A percentile compares a stretch with the other conserved stretches of the same genome.
These are phyloP conservation scores for Nomada flava DNA, from an alignment of 2,888 invertebrate species.

Conservation along the genomic window DNA sequence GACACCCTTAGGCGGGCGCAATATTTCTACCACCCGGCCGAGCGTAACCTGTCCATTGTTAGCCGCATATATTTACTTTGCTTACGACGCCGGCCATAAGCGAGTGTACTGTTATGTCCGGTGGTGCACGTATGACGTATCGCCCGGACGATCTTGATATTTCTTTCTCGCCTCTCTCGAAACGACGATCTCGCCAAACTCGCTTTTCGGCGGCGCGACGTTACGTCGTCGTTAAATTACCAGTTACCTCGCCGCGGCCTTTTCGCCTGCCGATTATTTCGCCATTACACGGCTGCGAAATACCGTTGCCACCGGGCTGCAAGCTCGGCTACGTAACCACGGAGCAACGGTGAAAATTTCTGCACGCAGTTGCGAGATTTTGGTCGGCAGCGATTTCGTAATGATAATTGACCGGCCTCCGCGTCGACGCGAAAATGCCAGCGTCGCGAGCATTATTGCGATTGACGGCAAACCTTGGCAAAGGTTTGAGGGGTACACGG, in stretches of 20 bases:
- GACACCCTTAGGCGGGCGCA: slow-evolving; percentile 13
- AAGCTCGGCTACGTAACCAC: background rate
- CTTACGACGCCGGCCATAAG: slow-evolving; percentile 60
- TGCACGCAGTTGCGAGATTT: too few relatives aligned
- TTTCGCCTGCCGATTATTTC: slow-evolving; percentile 36
- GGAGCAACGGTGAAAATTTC: background rate
- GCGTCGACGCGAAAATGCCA: too few relatives aligned
- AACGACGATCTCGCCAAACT: slow-evolving; percentile 14
- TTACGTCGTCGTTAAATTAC: slow-evolving; percentile 45
- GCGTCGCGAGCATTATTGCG: too few relatives aligned
- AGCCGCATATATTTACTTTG: slow-evolving; percentile 67
- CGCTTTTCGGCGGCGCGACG: slow-evolving; percentile 25
- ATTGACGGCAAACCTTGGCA: too few relatives aligned
- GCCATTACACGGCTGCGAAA: slow-evolving; percentile 37
- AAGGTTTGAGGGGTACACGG: background rate
- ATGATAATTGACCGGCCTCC: too few relatives aligned
- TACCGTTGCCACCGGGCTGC: slow-evolving; percentile 27
- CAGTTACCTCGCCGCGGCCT: slow-evolving; percentile 22
- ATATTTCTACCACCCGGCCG: slow-evolving; percentile 45
- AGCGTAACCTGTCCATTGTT: slow-evolving; percentile 67
- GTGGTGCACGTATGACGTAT: slow-evolving; percentile 63
- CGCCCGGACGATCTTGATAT: slow-evolving; percentile 61
- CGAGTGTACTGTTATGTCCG: slow-evolving; percentile 67
- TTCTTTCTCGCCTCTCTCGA: slow-evolving; percentile 62
- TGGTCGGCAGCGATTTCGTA: too few relatives aligned